Evolutionary conservation across 1,140 invertebrate species (phyloP), one percentile per base, ranked within the genome.

Genomic region (Dolichoris vasculosae): DNA sequence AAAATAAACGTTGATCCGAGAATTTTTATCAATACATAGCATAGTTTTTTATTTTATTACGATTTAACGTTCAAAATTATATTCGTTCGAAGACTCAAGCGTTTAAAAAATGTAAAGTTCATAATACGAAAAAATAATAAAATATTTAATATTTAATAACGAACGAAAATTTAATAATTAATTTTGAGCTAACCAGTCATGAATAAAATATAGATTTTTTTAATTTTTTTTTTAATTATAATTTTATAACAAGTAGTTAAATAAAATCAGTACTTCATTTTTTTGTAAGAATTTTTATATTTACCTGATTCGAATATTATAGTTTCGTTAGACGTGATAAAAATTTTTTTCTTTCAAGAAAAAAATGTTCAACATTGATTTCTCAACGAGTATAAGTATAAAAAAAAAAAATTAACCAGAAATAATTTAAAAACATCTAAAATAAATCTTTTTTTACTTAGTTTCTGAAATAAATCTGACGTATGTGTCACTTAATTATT

Each of bases 211-310:
- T 59, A 20, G 55, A 23, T 23, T 59, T 79, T 43, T n/a, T n/a
- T n/a, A n/a, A n/a, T n/a, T n/a, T n/a, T n/a, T n/a, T n/a, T n/a
- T n/a, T n/a, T n/a, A n/a, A n/a, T n/a, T n/a, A n/a, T n/a, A n/a
- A 32, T 43, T 63, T 64, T 51, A 79, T 43, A 79, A 63, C 6
- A 35, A 79, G 77, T 2, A 43, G 35, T 63, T 79, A 79, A 79
- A 35, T 79, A 59, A 59, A 26, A 79, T 17, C 15, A 26, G 38
- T 30, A 26, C 55, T 59, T 59, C 6, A 59, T 23, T 3, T 23
- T 17, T 59, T 59, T 59, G 3, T 59, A 13, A 59, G 55, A 59
- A 59, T 23, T 4, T 59, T 59, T 59, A 59, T 23, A 59, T 59
- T 59, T 59, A 59, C 3, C 3, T n/a, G n/a, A n/a, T n/a, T n/a